A percentile compares a stretch with the other conserved stretches of the same genome.
Evolutionary conservation across 2,797 vertebrate species (phyloP).

Genomic region (Melanotaenia pygmaea): DNA sequence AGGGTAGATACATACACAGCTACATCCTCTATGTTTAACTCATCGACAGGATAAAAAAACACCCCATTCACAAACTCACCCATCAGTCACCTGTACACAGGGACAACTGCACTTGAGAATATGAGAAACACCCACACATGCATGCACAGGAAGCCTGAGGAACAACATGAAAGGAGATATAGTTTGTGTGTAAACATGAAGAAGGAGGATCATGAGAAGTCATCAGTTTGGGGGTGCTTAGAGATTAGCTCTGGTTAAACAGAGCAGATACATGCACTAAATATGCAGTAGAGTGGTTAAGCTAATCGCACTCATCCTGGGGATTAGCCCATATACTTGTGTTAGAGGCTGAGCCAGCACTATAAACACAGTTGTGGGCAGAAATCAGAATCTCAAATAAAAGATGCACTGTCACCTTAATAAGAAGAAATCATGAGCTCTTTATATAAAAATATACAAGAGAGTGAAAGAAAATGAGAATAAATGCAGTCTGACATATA

Average conservation of each 20-base stretch:
- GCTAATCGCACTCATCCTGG: slow-evolving; percentile 70
- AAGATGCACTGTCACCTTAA: slow-evolving; percentile 50
- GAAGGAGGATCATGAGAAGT: slow-evolving; percentile 66
- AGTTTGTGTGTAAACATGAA: slow-evolving; percentile 62
- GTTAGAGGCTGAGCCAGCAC: slow-evolving; percentile 39
- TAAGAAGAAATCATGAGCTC: slow-evolving; percentile 16
- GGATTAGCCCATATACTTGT: slow-evolving; percentile 72
- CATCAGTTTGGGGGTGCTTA: slow-evolving; percentile 64
- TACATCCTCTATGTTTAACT: slow-evolving; percentile 44
- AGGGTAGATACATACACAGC: slow-evolving; percentile 36
- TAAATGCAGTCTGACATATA: slow-evolving; percentile 1
- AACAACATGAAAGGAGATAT: slow-evolving; percentile 60
- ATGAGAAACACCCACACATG: slow-evolving; percentile 12
- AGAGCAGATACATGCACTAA: slow-evolving; percentile 72
- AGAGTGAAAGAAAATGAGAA: slow-evolving; percentile 16
- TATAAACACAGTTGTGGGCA: slow-evolving; percentile 52
- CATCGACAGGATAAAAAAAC: slow-evolving; percentile 21
- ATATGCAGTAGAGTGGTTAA: slow-evolving; percentile 69
- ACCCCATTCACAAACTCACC: neutral
- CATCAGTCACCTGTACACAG: slow-evolving; percentile 11
- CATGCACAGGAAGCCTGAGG: slow-evolving; percentile 32
- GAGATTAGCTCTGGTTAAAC: slow-evolving; percentile 77
- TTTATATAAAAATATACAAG: slow-evolving; percentile 15
- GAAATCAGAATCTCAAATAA: slow-evolving; percentile 35
- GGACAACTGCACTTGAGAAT: neutral